Evolutionary conservation across 2,113 vertebrate genomes (phyloP), one percentile per base, ranked within the genome.

Genomic region (Desmodus rotundus): DNA sequence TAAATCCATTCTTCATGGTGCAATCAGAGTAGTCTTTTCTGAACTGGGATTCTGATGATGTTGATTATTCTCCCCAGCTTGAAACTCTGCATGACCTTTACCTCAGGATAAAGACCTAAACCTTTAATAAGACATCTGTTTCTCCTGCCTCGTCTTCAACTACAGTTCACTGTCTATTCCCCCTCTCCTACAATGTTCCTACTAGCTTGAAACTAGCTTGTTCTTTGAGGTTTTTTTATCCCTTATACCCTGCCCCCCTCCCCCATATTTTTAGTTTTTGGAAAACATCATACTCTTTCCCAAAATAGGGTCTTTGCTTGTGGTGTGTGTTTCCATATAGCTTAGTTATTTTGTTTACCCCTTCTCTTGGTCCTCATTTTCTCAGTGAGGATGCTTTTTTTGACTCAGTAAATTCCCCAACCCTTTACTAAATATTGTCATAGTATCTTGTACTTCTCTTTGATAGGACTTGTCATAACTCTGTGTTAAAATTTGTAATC

Each of bases 351-450:
- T 94, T 73, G 17, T 87, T 82, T 81, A 88, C 54, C 33, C 4
- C 12, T 77, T 74, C 20, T 72, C 14, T 96, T 96, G 45, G 67
- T 74, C 41, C 61, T 76, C 26, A 56, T 63, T 89, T 93, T 93
- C 31, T 89, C 9, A 24, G 9, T 73, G 68, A 91, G 16, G 6
- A 63, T 89, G 17, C 28, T 89, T 92, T 93, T 95, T 45, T 92
- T 47, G 12, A 56, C 67, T 58, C 0, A 8, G 13, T 65, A 26
- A 81, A 36, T 77, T 19, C 22, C 11, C 28, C 16, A 7, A 10
- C 11, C 26, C 38, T 38, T 26, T 63, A 1, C 91, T 82, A 63
- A 50, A 67, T 72, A 77, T 41, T 77, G 41, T 84, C 41, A 68
- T 87, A 20, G 16, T 78, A 43, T 93, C 43, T 93, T 92, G 3